These are phyloP conservation scores for Menidia menidia DNA, from an alignment of 2,797 vertebrate genomes.

Conservation along the genomic window DNA sequence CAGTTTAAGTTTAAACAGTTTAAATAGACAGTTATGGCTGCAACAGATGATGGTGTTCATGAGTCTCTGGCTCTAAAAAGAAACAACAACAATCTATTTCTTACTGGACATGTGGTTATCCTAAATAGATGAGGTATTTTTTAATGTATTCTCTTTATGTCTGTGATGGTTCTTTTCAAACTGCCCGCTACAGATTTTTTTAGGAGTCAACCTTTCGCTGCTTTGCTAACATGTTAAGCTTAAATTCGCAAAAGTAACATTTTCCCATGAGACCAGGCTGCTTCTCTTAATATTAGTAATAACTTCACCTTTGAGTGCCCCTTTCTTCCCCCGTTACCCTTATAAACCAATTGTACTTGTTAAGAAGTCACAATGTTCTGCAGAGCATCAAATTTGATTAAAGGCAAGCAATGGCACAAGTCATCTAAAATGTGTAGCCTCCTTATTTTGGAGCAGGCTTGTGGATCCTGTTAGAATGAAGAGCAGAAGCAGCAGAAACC, in stretches of 20 bases:
- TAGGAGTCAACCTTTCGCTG: background rate
- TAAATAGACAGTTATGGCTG: too few relatives aligned
- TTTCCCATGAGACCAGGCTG: conserved; percentile 46
- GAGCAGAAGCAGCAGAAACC: conserved; percentile 53
- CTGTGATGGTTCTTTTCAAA: background rate
- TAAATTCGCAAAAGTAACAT: conserved; percentile 21
- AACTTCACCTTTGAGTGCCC: conserved; percentile 68
- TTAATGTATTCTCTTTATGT: too few relatives aligned
- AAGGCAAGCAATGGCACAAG: conserved; percentile 64
- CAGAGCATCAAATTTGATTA: conserved; percentile 75
- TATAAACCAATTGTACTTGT: conserved; percentile 78
- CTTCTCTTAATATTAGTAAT: conserved; percentile 48
- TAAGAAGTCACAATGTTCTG: conserved; percentile 81
- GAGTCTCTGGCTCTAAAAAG: too few relatives aligned
- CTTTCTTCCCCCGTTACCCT: conserved; percentile 59
- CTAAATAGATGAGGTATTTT: too few relatives aligned
- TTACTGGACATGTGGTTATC: too few relatives aligned
- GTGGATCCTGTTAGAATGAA: conserved; percentile 67
- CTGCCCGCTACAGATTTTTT: background rate
- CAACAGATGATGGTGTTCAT: background rate
- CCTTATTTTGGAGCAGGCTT: conserved; percentile 67
- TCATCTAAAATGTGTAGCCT: conserved; percentile 73
- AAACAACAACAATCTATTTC: too few relatives aligned
- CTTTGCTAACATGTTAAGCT: background rate
- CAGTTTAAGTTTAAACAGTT: too few relatives aligned